Evolutionary conservation across 2,113 vertebrate genomes (phyloP).

Genomic region (Podilymbus podiceps): DNA sequence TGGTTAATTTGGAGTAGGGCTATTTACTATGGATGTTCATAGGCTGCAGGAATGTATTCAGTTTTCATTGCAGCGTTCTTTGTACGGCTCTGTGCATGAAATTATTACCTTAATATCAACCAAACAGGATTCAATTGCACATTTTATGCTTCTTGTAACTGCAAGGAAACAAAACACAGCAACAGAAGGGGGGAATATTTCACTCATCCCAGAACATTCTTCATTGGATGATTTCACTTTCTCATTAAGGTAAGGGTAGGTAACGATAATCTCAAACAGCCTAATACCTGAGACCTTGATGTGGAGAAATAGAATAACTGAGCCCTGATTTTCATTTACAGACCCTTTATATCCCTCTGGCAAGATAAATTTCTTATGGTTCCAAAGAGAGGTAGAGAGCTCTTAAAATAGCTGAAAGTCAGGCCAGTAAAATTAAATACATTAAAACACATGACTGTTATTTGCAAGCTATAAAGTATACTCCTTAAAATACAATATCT

Average conservation of each 20-base stretch:
- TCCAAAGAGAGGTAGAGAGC: neutral
- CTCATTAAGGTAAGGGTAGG: conserved; percentile 49
- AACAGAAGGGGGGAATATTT: conserved; percentile 51
- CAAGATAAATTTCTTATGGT: conserved; percentile 27
- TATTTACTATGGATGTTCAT: conserved; percentile 62
- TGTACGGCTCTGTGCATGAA: conserved; percentile 65
- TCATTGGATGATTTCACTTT: conserved; percentile 65
- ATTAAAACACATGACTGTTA: conserved; percentile 48
- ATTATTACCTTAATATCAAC: conserved; percentile 74
- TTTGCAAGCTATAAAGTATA: conserved; percentile 37
- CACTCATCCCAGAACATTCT: conserved; percentile 59
- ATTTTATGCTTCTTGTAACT: conserved; percentile 67
- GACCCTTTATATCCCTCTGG: conserved; percentile 18
- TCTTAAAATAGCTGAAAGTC: conserved; percentile 50
- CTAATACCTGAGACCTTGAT: conserved; percentile 8
- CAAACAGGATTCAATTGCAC: conserved; percentile 63
- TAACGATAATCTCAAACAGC: conserved; percentile 47
- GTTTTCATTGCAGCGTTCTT: conserved; percentile 65
- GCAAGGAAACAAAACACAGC: conserved; percentile 51
- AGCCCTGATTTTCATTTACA: conserved; percentile 41
- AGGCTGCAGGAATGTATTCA: conserved; percentile 65
- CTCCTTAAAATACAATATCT: conserved; percentile 33
- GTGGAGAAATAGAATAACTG: conserved; percentile 16
- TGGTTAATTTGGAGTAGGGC: conserved; percentile 66
- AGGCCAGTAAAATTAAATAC: conserved; percentile 52